A percentile compares a stretch with the other conserved stretches of the same genome.
Conservation (phyloP, 2,888 invertebrate genomes). For the Schizotus pectinicornis region DNA sequence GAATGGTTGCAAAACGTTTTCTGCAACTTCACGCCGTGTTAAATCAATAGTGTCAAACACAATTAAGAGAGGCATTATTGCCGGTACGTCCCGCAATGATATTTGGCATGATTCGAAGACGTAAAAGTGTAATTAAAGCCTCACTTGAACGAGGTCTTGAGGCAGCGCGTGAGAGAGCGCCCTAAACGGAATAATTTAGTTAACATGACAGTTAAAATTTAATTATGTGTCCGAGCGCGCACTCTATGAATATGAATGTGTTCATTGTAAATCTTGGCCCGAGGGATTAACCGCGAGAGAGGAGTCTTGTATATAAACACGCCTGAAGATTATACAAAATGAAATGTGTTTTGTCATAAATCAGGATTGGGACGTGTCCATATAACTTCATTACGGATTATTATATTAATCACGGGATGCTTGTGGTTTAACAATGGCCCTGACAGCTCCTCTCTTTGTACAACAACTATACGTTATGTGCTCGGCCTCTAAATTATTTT, state of each 20-base stretch:
- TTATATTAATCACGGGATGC: constrained; percentile 57
- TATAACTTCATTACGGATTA: constrained; percentile 60
- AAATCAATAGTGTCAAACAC: no score
- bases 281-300: constrained; percentile 46
- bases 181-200: constrained; percentile 53
- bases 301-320: constrained; percentile 46
- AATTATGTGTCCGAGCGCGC: constrained; percentile 53
- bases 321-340: constrained; percentile 51
- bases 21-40: no score
- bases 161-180: constrained; percentile 32
- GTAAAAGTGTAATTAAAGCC: no score
- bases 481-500: constrained; percentile 40
- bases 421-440: constrained; percentile 51
- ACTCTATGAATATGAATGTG: constrained; percentile 53
- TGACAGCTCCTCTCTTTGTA: constrained; percentile 44
- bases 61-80: no score
- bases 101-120: no score
- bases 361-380: constrained; percentile 56
- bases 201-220: constrained; percentile 58
- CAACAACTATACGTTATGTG: constrained; percentile 28
- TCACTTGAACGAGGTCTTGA: constrained; percentile 13
- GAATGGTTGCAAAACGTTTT: no score
- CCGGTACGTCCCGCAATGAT: no score
- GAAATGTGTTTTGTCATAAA: constrained; percentile 57
- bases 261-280: constrained; percentile 49